A percentile compares a stretch with the other conserved stretches of the same genome.
phyloP scores from a whole-genome alignment of 2,797 vertebrate genomes.

The Schizopygopsis malacanthus region DNA sequence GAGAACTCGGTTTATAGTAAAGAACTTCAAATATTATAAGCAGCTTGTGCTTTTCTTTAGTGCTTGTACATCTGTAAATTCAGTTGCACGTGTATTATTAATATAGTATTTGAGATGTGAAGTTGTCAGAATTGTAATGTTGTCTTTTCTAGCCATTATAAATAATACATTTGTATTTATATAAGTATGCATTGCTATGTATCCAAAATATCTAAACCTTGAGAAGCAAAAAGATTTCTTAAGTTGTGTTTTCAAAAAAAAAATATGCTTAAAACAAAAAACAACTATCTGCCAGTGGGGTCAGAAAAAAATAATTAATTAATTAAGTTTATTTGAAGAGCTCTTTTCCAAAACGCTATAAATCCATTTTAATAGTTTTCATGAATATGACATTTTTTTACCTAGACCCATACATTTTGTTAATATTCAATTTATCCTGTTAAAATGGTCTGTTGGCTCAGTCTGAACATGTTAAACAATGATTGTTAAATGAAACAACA shows the following conservation, averaged over 20 bases:
- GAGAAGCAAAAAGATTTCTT: neutral
- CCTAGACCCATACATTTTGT: too few relatives aligned
- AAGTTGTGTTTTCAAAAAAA: neutral
- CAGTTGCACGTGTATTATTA: neutral
- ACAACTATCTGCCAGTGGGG: neutral
- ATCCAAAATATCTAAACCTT: neutral
- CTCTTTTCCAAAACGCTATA: too few relatives aligned
- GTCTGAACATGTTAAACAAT: too few relatives aligned
- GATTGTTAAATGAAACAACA: too few relatives aligned
- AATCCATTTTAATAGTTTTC: too few relatives aligned
- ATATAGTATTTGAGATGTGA: neutral
- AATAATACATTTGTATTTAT: neutral
- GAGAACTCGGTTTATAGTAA: neutral
- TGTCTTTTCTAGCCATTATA: too few relatives aligned
- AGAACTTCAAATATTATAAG: neutral
- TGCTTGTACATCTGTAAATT: neutral
- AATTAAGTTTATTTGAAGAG: too few relatives aligned
- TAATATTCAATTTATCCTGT: too few relatives aligned
- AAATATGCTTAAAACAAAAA: too few relatives aligned
- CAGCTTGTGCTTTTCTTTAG: neutral
- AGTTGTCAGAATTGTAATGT: neutral
- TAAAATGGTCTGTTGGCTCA: too few relatives aligned
- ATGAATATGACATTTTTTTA: too few relatives aligned
- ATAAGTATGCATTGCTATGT: neutral
- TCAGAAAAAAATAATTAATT: too few relatives aligned